Conservation (phyloP, 2,797 vertebrate species). For the Columba guinea region DNA sequence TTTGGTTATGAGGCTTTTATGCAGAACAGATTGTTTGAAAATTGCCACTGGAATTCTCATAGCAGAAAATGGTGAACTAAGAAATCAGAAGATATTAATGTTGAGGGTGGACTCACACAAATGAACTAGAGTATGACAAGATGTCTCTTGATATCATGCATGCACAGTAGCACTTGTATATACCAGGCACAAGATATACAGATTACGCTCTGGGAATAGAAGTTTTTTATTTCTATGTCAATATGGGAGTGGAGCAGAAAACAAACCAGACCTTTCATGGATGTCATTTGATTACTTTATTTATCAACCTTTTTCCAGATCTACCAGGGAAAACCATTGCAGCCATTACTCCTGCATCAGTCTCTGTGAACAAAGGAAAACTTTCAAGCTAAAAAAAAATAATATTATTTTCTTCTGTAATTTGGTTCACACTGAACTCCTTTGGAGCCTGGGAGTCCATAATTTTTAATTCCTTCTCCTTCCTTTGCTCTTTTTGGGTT, state of each 20-base stretch:
- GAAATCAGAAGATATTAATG: background rate
- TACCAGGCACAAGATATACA: background rate
- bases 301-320: background rate
- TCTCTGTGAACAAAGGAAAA: background rate
- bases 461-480: background rate
- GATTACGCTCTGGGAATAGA: background rate
- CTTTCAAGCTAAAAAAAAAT: background rate
- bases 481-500: background rate
- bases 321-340: background rate
- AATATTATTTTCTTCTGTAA: background rate
- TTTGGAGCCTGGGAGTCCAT: background rate
- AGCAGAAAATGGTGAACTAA: background rate
- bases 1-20: background rate
- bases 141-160: background rate
- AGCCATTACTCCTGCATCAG: background rate
- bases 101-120: background rate
- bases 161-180: background rate
- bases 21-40: background rate
- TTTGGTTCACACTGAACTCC: background rate
- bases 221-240: background rate
- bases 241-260: background rate
- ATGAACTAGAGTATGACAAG: background rate
- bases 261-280: background rate
- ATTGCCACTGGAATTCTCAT: background rate
- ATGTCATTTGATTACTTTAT: background rate